Evolutionary conservation across 2,797 vertebrate species (phyloP).

Genomic region (Ispidina picta): DNA sequence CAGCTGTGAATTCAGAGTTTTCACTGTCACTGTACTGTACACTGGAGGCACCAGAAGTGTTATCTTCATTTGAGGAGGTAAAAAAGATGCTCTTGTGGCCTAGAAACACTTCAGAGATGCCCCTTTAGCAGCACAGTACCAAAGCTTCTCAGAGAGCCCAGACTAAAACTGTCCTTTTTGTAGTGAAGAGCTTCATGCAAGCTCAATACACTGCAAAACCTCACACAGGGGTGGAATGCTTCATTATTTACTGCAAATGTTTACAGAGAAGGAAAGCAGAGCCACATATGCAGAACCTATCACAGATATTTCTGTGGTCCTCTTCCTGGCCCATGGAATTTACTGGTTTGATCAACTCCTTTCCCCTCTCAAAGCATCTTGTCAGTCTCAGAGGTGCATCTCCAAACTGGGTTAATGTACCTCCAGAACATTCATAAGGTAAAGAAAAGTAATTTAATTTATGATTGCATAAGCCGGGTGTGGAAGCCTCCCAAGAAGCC

Average conservation of each 20-base stretch:
- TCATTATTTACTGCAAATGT: not conserved
- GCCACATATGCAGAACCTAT: not conserved
- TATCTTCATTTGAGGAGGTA: not conserved
- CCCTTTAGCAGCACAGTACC: not conserved
- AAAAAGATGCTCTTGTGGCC: not conserved
- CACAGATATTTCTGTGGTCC: not conserved
- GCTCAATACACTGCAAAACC: not conserved
- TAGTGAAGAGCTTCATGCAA: not conserved
- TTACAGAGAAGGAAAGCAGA: conserved; percentile 13
- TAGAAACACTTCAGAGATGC: not conserved
- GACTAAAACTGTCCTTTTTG: not conserved
- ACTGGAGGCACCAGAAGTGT: not conserved
- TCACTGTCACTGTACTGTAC: not conserved
- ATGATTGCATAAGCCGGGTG: conserved; percentile 68
- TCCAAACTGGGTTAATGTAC: conserved; percentile 45
- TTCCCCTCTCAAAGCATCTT: not conserved
- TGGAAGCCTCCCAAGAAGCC: conserved; percentile 68
- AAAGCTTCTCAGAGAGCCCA: not conserved
- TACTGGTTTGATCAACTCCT: not conserved
- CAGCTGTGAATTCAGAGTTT: not conserved
- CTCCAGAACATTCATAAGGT: conserved; percentile 57
- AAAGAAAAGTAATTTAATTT: conserved; percentile 77
- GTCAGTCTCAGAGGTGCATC: conserved; percentile 25
- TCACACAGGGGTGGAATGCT: not conserved
- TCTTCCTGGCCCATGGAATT: not conserved